Evolutionary conservation across 2,888 invertebrate genomes (phyloP), one percentile per base, ranked within the genome.

Genomic region (Ophion ellenae): DNA sequence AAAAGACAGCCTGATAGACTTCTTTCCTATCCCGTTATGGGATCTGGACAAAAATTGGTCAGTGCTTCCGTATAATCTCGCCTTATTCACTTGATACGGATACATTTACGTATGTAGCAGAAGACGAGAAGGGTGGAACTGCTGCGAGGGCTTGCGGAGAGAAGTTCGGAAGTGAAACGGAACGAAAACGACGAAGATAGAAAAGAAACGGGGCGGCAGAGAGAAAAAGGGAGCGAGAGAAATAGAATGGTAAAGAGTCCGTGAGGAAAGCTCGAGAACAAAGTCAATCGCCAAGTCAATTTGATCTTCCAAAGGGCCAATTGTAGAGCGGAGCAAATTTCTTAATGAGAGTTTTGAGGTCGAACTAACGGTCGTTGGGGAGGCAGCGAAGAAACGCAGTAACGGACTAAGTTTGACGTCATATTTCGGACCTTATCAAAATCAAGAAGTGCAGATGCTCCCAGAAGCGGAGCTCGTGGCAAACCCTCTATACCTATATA

Each of bases 271-370:
- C 81, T 78, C 69, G 32, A 69, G 83, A 86, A 86, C 83, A 83
- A 83, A 86, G 86, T 86, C 86, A 81, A 86, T 86, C 86, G 77
- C 81, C 69, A 81, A 86, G 83, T 83, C 86, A 86, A 86, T 86
- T 86, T 86, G 83, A 86, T 86, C 86, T 83, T 69, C 63, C 74
- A 61, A 83, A 77, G 77, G 63, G 69, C 86, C 86, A 83, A 85
- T 85, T 85, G 63, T 28, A 59, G 69, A 83, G 77, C 81, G 74
- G 69, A 78, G 83, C 73, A 83, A 86, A 83, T 86, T 83, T 81
- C 81, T 83, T 86, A 86, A 86, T 86, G 86, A 83, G 86, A 78
- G 83, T 78, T 83, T 83, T 70, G 75, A 83, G 83, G 81, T 83
- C 64, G 85, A 83, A 76, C 67, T 80, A 77, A 83, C 71, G 82